Evolutionary conservation across 2,113 vertebrate genomes (phyloP).

Genomic region (Brachyistius frenatus): DNA sequence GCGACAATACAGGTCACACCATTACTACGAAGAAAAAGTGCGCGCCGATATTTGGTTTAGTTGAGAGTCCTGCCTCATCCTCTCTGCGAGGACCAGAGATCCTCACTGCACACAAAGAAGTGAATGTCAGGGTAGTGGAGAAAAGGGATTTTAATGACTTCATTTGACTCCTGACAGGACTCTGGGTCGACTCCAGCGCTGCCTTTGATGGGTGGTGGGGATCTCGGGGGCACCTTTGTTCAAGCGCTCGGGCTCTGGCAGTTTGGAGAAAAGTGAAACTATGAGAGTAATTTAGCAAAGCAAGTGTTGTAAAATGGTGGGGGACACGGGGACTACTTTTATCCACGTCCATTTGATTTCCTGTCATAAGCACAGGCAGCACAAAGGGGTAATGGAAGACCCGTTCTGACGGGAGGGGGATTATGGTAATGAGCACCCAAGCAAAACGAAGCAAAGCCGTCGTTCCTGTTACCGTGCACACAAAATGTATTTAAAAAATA

Average conservation of each 20-base stretch:
- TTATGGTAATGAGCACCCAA: constrained; percentile 74
- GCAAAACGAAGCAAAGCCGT: constrained; percentile 53
- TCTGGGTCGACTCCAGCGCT: constrained; percentile 68
- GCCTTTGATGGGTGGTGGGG: constrained; percentile 61
- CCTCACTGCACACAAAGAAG: constrained; percentile 28
- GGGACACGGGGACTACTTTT: constrained; percentile 57
- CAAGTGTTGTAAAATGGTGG: constrained; percentile 46
- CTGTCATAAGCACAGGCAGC: constrained; percentile 69
- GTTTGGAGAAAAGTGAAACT: constrained; percentile 70
- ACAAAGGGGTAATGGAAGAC: constrained; percentile 69
- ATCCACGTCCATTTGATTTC: constrained; percentile 72
- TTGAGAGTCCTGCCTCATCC: constrained; percentile 1
- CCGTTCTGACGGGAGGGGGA: constrained; percentile 61
- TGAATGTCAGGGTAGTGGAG: constrained; percentile 40
- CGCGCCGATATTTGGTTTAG: not conserved
- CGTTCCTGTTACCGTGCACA: constrained; percentile 6
- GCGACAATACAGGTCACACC: not conserved
- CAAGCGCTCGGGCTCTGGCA: constrained; percentile 50
- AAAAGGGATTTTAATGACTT: constrained; percentile 74
- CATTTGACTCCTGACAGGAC: constrained; percentile 76
- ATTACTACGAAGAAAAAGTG: constrained; percentile 14
- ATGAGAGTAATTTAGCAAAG: constrained; percentile 71
- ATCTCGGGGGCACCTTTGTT: constrained; percentile 71
- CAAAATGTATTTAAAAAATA: constrained; percentile 31
- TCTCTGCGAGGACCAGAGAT: constrained; percentile 13